These are phyloP conservation scores for Rousettus leschenaultii DNA, from an alignment of 2,113 vertebrate species.

Conservation along the genomic window DNA sequence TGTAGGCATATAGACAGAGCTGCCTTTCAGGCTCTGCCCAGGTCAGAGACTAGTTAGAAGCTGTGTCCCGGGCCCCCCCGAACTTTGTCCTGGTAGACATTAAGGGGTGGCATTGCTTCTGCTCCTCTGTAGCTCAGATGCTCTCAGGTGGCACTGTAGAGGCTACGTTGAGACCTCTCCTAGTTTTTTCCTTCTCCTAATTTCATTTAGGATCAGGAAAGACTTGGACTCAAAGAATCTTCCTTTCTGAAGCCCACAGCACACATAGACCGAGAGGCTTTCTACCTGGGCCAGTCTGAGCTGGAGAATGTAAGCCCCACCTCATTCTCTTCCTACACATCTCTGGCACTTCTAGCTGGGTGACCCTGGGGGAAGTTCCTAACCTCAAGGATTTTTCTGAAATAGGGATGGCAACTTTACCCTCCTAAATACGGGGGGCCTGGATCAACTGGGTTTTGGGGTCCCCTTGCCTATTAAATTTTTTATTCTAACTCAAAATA, in stretches of 20 bases:
- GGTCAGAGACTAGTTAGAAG: neutral
- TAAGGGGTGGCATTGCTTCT: neutral
- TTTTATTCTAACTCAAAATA: neutral
- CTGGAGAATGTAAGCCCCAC: neutral
- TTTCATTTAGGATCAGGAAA: neutral
- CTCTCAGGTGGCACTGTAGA: neutral
- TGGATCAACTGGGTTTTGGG: neutral
- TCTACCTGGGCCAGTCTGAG: neutral
- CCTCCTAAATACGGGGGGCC: neutral
- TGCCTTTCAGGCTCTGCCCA: neutral
- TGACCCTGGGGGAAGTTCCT: neutral
- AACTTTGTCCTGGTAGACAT: neutral
- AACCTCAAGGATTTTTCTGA: neutral
- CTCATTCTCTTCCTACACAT: neutral
- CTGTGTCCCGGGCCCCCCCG: too few relatives aligned
- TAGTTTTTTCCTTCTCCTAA: neutral
- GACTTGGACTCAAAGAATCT: neutral
- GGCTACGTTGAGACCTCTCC: neutral
- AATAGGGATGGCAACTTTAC: neutral
- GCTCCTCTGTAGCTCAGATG: neutral
- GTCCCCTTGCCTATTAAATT: neutral
- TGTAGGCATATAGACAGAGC: neutral
- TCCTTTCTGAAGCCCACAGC: neutral
- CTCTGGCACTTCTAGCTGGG: neutral
- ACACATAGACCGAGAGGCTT: neutral